These are phyloP conservation scores for Oscheius sp. DNA, from an alignment of 1,140 invertebrate species.

Conservation along the genomic window DNA sequence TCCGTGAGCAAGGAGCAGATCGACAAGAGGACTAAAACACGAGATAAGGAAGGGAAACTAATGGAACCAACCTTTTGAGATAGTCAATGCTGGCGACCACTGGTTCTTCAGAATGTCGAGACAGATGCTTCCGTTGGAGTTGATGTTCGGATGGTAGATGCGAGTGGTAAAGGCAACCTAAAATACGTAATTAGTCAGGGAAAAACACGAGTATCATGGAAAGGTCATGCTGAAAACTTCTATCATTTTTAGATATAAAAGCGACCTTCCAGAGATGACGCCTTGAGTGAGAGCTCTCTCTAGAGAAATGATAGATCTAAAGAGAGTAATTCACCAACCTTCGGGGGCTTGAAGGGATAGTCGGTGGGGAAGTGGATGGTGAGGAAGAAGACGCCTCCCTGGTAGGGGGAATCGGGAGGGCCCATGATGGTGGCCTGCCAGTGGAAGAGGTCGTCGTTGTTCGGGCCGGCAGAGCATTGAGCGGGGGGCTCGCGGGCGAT, in stretches of 20 bases:
- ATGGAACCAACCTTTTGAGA: constrained; percentile 99
- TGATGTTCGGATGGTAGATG: constrained; percentile 96
- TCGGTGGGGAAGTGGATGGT: constrained; percentile 99
- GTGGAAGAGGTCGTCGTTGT: constrained; percentile 95
- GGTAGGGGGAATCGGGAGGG: constrained; percentile 74
- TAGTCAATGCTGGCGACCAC: constrained; percentile 97
- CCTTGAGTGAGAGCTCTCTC: no score
- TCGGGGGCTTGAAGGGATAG: constrained; percentile 99
- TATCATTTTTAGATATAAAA: no score
- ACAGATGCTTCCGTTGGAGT: constrained; percentile 99
- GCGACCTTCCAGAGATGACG: no score
- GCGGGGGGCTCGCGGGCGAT: constrained; percentile 95
- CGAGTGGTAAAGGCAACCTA: constrained; percentile 95
- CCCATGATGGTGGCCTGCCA: constrained; percentile 99
- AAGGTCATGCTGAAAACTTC: no score
- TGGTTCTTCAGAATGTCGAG: constrained; percentile 96
- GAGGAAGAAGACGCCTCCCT: constrained; percentile 96
- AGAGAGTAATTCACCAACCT: no score
- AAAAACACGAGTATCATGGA: no score
- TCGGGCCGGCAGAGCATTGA: constrained; percentile 95
- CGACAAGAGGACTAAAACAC: no score
- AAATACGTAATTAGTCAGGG: no score
- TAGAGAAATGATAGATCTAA: no score
- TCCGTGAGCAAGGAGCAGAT: no score
- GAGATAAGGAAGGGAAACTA: no score